Conservation (phyloP, 2,113 vertebrate genomes). For the Myiagra hebetior region DNA sequence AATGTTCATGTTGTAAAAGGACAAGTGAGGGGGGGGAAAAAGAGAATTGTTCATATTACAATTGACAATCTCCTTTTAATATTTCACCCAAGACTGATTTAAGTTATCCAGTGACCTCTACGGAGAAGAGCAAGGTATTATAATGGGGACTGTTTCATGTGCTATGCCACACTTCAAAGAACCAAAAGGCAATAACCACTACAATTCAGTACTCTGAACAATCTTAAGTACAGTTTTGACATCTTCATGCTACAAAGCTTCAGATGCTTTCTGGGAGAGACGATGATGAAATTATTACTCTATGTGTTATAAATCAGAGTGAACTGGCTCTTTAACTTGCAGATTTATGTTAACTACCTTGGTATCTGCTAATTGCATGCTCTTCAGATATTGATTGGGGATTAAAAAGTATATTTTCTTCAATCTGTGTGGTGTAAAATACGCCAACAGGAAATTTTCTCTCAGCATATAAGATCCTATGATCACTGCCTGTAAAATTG, state of each 20-base stretch:
- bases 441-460: constrained; percentile 70
- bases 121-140: neutral
- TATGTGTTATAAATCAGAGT: constrained; percentile 68
- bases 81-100: constrained; percentile 60
- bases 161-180: constrained; percentile 8
- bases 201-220: constrained; percentile 10
- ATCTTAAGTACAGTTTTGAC: constrained; percentile 58
- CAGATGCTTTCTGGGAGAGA: constrained; percentile 51
- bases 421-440: constrained; percentile 72
- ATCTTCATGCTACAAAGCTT: constrained; percentile 56
- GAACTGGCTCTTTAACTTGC: constrained; percentile 72
- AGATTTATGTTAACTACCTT: constrained; percentile 78
- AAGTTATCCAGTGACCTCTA: constrained; percentile 59
- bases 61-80: constrained; percentile 65
- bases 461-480: constrained; percentile 66
- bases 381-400: constrained; percentile 75
- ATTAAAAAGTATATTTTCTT: constrained; percentile 76
- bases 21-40: neutral
- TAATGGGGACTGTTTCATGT: constrained; percentile 33
- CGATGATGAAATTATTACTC: constrained; percentile 62
- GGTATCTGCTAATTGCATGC: constrained; percentile 70
- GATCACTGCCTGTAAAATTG: constrained; percentile 75
- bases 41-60: constrained; percentile 34
- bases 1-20: constrained; percentile 56
- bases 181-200: constrained; percentile 42